These are phyloP conservation scores for Sebastes elongatus DNA, from an alignment of 2,797 vertebrate species.

Conservation along the genomic window DNA sequence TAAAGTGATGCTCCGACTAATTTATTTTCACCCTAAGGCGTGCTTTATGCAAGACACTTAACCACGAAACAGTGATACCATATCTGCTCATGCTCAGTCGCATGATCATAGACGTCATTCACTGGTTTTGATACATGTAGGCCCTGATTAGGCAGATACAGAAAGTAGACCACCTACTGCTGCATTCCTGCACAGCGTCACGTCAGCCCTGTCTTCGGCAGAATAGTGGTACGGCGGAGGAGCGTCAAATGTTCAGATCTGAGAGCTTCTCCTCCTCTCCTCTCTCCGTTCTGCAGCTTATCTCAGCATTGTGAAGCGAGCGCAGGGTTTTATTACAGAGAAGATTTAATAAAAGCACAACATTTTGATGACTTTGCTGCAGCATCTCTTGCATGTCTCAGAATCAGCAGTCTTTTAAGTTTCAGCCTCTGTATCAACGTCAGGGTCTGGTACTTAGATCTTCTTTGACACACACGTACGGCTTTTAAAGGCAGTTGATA, in stretches of 20 bases:
- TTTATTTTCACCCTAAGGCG: constrained; percentile 52
- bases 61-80: background rate
- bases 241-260: constrained; percentile 40
- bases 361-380: constrained; percentile 68
- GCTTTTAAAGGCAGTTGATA: constrained; percentile 13
- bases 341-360: constrained; percentile 66
- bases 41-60: constrained; percentile 27
- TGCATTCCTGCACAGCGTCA: constrained; percentile 12
- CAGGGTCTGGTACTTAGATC: constrained; percentile 22
- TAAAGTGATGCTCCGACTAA: constrained; percentile 62
- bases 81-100: constrained; percentile 27
- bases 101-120: constrained; percentile 26
- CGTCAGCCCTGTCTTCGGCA: background rate
- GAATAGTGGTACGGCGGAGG: background rate
- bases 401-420: constrained; percentile 54
- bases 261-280: constrained; percentile 40
- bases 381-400: constrained; percentile 22
- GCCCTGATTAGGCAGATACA: background rate
- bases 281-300: constrained; percentile 52
- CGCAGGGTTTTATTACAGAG: constrained; percentile 43
- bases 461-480: constrained; percentile 29
- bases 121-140: background rate
- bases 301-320: constrained; percentile 55
- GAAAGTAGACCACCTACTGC: background rate
- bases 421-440: constrained; percentile 23